These are phyloP conservation scores for pig (Sus scrofa) DNA, from an alignment of 2,113 vertebrate species.

Conservation along the genomic window DNA sequence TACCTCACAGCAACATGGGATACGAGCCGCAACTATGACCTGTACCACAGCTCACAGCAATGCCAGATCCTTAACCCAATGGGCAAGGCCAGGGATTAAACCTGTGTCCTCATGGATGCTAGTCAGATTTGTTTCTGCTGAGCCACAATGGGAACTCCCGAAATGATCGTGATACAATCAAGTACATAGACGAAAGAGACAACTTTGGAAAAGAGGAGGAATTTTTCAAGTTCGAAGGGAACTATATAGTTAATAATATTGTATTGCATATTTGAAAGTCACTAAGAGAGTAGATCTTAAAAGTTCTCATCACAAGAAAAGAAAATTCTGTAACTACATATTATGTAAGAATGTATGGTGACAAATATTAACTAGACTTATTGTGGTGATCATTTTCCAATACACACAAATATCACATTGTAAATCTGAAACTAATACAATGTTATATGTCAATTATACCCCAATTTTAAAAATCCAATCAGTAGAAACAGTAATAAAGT, in stretches of 20 bases:
- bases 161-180: neutral
- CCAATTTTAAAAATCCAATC: neutral
- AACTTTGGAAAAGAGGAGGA: neutral
- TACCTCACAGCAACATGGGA: too few relatives aligned
- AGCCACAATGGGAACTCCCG: too few relatives aligned
- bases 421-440: neutral
- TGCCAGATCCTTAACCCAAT: too few relatives aligned
- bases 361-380: neutral
- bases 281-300: conserved; percentile 2
- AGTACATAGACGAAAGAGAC: neutral
- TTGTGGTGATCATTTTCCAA: neutral
- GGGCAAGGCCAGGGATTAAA: too few relatives aligned
- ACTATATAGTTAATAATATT: neutral
- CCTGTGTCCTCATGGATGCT: too few relatives aligned
- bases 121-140: too few relatives aligned
- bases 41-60: too few relatives aligned
- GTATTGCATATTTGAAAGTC: neutral
- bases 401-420: neutral
- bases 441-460: neutral
- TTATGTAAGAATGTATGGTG: neutral
- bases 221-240: neutral
- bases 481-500: conserved; percentile 9
- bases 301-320: neutral
- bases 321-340: neutral
- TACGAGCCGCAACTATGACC: too few relatives aligned